Evolutionary conservation across 2,888 invertebrate species (phyloP).

Genomic region (Sminthurides aquaticus): DNA sequence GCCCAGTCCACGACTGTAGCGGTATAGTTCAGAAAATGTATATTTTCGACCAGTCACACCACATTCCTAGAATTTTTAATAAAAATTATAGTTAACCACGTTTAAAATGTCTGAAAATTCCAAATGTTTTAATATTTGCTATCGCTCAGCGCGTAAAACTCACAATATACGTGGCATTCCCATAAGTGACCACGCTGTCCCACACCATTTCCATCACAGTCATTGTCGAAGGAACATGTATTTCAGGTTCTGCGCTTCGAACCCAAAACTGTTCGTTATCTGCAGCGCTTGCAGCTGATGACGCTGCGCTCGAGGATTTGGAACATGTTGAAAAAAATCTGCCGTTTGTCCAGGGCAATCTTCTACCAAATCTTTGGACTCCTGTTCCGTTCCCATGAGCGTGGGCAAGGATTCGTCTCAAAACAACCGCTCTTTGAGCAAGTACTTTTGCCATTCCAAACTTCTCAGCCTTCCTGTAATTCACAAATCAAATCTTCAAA

Average conservation of each 20-base stretch:
- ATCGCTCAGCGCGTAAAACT: too few species aligned
- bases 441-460: not conserved
- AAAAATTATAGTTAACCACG: too few species aligned
- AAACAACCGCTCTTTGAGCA: not conserved
- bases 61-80: constrained; percentile 32
- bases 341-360: too few species aligned
- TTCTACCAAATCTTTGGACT: not conserved
- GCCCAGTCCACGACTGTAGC: constrained; percentile 39
- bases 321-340: not conserved
- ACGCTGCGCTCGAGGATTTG: not conserved
- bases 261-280: not conserved
- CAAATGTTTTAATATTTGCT: too few species aligned
- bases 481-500: not conserved
- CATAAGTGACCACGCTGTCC: not conserved
- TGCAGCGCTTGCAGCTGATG: not conserved
- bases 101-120: not conserved
- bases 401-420: not conserved
- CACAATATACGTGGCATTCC: not conserved
- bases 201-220: not conserved
- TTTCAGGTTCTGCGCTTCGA: not conserved
- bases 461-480: not conserved
- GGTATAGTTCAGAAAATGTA: constrained; percentile 26
- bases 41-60: constrained; percentile 31
- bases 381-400: not conserved
- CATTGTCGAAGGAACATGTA: not conserved